Evolutionary conservation across 1,140 invertebrate genomes (phyloP).

Genomic region (Heliconius melpomene): DNA sequence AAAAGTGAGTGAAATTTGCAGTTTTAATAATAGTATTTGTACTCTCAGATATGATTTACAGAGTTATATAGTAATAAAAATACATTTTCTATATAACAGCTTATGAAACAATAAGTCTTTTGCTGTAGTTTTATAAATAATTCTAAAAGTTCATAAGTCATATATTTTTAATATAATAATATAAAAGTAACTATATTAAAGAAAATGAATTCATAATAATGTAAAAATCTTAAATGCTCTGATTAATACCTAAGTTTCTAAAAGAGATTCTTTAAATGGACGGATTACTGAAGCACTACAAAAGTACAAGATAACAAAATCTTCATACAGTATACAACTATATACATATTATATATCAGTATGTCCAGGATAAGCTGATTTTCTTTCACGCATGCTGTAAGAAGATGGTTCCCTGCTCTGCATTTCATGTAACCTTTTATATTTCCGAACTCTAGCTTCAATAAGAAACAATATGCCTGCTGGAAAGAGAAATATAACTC

Average conservation of each 20-base stretch:
- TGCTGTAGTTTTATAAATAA: too few species aligned
- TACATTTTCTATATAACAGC: too few species aligned
- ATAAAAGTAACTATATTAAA: background rate
- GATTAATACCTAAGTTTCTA: background rate
- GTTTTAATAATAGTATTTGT: background rate
- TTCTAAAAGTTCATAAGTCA: too few species aligned
- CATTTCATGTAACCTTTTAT: constrained; percentile 86
- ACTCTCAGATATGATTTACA: background rate
- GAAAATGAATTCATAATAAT: background rate
- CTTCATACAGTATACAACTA: background rate
- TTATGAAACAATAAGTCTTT: too few species aligned
- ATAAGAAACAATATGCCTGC: constrained; percentile 90
- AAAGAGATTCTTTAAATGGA: constrained; percentile 28
- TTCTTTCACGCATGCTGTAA: constrained; percentile 82
- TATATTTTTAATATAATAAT: background rate
- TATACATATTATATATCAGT: constrained; percentile 80
- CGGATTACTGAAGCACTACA: constrained; percentile 16
- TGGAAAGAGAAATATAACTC: constrained; percentile 87
- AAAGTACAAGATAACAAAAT: background rate
- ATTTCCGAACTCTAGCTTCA: constrained; percentile 88
- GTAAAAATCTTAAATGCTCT: background rate
- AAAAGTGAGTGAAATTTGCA: background rate
- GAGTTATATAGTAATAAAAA: background rate
- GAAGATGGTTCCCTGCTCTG: constrained; percentile 83
- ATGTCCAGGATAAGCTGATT: constrained; percentile 77